Evolutionary conservation across 2,113 vertebrate genomes (phyloP).

Genomic region (Tragelaphus imberbis): DNA sequence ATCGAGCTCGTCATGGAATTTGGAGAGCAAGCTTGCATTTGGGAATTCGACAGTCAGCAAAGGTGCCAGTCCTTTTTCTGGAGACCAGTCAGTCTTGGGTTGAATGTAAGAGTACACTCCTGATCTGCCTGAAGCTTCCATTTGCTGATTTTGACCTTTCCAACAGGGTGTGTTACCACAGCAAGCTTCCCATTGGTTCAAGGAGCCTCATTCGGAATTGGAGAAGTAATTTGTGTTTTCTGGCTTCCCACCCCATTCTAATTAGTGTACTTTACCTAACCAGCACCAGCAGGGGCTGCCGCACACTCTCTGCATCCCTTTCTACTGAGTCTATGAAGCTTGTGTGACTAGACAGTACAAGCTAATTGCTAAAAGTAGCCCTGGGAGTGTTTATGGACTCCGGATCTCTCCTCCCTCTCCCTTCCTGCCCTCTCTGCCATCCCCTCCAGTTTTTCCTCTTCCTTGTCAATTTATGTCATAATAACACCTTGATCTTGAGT

Average conservation of each 20-base stretch:
- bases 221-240: constrained; percentile 18
- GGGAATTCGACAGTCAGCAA: constrained; percentile 56
- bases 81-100: neutral
- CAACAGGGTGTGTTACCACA: neutral
- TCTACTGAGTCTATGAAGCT: neutral
- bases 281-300: neutral
- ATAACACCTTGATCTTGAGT: neutral
- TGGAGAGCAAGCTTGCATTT: constrained; percentile 18
- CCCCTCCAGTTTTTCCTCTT: neutral
- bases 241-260: constrained; percentile 8
- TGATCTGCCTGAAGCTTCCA: neutral
- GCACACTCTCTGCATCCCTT: neutral
- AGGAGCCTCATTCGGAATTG: neutral
- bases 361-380: neutral
- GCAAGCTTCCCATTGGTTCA: constrained; percentile 46
- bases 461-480: neutral
- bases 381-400: neutral
- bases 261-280: neutral
- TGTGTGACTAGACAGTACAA: neutral
- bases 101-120: neutral
- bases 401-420: neutral
- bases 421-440: neutral
- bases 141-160: constrained; percentile 49
- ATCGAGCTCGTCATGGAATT: constrained; percentile 17
- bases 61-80: neutral